Percentiles rank a stretch among this genome's conserved stretches.
Evolutionary conservation across 2,113 vertebrate genomes (phyloP).

Genomic region (Equus quagga): DNA sequence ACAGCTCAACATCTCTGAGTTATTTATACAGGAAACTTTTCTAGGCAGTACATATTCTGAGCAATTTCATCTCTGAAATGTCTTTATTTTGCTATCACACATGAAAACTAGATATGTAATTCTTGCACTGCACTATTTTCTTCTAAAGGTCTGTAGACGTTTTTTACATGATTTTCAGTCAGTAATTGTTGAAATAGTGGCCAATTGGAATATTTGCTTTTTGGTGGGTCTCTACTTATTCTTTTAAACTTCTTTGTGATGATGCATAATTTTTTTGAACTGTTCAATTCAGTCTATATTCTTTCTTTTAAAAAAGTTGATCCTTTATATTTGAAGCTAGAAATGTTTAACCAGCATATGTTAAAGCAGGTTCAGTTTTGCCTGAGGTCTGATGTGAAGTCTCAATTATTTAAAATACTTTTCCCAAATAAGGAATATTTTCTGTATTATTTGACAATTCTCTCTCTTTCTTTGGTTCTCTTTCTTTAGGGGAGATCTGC

Average conservation of each 20-base stretch:
- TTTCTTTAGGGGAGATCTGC: not conserved
- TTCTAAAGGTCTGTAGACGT: not conserved
- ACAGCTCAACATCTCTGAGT: not conserved
- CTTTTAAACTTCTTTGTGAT: not conserved
- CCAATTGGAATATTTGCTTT: not conserved
- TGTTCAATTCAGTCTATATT: not conserved
- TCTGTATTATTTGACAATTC: not conserved
- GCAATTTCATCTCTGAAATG: not conserved
- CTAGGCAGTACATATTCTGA: not conserved
- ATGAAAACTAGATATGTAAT: not conserved
- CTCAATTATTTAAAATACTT: conserved; percentile 11
- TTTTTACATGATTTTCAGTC: not conserved
- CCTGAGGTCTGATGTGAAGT: not conserved
- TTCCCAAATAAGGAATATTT: not conserved
- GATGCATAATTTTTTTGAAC: not conserved
- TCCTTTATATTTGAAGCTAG: not conserved
- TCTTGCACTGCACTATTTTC: not conserved
- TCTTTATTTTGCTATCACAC: not conserved
- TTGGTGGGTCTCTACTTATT: not conserved
- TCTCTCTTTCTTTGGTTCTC: not conserved
- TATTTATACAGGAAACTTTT: not conserved
- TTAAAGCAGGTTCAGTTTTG: not conserved
- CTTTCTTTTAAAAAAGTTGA: not conserved
- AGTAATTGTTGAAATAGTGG: not conserved
- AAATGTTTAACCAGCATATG: not conserved